These are phyloP conservation scores for Tretioscincus oriximinensis DNA, from an alignment of 2,113 vertebrate species.

Conservation along the genomic window DNA sequence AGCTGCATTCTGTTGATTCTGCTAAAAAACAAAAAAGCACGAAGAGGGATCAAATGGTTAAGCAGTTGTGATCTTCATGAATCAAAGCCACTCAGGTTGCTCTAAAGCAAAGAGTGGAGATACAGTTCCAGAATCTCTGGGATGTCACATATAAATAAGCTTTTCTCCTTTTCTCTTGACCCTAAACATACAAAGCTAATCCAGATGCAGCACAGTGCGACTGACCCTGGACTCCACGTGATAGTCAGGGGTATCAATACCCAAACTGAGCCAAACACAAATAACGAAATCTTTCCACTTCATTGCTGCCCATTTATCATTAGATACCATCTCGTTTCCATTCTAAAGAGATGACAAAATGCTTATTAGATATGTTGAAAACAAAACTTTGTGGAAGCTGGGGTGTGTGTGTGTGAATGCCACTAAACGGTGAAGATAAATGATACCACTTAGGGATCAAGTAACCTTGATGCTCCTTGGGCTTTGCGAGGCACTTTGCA, in stretches of 20 bases:
- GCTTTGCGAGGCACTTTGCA: not conserved
- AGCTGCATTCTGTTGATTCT: not conserved
- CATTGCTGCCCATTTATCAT: not conserved
- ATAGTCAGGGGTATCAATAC: not conserved
- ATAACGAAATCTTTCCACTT: not conserved
- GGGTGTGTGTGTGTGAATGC: too few relatives aligned
- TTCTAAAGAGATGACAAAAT: not conserved
- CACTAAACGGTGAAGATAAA: not conserved
- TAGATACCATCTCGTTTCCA: not conserved
- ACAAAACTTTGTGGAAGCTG: not conserved
- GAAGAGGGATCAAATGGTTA: too few relatives aligned
- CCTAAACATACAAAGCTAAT: too few relatives aligned
- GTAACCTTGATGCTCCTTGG: not conserved
- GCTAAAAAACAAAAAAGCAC: not conserved
- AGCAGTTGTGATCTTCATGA: not conserved
- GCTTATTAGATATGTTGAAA: not conserved
- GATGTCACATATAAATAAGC: too few relatives aligned
- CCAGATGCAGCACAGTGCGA: too few relatives aligned
- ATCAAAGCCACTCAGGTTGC: not conserved
- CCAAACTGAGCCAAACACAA: not conserved
- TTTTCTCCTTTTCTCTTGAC: too few relatives aligned
- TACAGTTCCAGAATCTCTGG: too few relatives aligned
- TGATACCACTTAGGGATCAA: not conserved
- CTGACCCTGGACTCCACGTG: too few relatives aligned
- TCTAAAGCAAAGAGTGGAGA: not conserved